A percentile compares a stretch with the other conserved stretches of the same genome.
phyloP scores from a whole-genome alignment of 1,140 invertebrate genomes.

The Neocloeon triangulifer region DNA sequence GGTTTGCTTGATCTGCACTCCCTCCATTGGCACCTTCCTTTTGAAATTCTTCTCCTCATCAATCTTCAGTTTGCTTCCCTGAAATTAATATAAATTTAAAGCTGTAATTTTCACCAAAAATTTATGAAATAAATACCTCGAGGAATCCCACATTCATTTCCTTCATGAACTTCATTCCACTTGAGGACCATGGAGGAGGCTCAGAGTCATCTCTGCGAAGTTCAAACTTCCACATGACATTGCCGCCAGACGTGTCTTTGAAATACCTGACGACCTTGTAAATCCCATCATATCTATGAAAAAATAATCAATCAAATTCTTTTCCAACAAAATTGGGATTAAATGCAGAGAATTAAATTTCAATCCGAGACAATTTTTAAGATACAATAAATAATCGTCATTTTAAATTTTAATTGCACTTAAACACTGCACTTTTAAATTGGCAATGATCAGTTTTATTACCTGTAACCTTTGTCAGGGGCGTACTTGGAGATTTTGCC shows the following conservation, averaged over 20 bases:
- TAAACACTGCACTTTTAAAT: no score
- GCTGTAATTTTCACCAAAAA: no score
- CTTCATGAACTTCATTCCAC: conserved; percentile 30
- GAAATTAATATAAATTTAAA: conserved; percentile 1
- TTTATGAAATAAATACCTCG: conserved; percentile 17
- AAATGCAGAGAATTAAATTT: no score
- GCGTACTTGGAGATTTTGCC: conserved; percentile 53
- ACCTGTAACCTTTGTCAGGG: conserved; percentile 46
- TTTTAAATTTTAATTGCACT: no score
- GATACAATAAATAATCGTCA: no score
- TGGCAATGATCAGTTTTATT: no score
- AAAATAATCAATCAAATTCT: no score
- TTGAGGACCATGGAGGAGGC: conserved; percentile 60
- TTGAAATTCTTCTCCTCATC: neutral
- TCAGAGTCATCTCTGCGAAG: conserved; percentile 52
- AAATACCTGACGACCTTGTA: conserved; percentile 73
- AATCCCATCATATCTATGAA: conserved; percentile 41
- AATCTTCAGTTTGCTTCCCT: neutral
- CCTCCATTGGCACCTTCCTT: no score
- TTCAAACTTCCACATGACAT: conserved; percentile 63
- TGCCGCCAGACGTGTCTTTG: conserved; percentile 52
- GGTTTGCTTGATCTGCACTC: no score
- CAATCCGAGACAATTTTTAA: no score
- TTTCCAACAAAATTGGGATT: no score
- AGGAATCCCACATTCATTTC: conserved; percentile 21